Conservation (phyloP, 2,113 vertebrate species). For the Oryzias melastigma region DNA sequence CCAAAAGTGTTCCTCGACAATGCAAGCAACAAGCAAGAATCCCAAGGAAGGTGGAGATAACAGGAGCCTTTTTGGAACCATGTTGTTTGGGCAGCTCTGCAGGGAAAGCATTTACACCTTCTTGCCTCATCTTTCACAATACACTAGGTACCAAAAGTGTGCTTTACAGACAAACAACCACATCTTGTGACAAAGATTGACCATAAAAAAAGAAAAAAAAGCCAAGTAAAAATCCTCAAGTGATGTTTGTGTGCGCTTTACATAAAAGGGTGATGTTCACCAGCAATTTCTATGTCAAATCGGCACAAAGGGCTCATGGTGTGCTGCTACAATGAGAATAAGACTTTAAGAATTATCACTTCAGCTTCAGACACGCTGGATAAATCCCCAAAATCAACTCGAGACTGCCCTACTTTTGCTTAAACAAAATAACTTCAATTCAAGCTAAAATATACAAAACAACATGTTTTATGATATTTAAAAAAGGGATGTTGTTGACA, state of each 20-base stretch:
- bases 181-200: slow-evolving; percentile 37
- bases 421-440: slow-evolving; percentile 9
- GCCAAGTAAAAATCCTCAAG: slow-evolving; percentile 30
- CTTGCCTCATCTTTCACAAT: slow-evolving; percentile 71
- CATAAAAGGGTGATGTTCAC: slow-evolving; percentile 36
- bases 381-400: slow-evolving; percentile 6
- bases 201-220: slow-evolving; percentile 25
- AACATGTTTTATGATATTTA: slow-evolving; percentile 4
- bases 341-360: slow-evolving; percentile 42
- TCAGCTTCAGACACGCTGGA: slow-evolving; percentile 12
- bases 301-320: slow-evolving; percentile 58
- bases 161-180: slow-evolving; percentile 67
- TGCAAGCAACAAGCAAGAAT: slow-evolving; percentile 64
- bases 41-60: slow-evolving; percentile 56
- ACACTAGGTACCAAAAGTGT: slow-evolving; percentile 52
- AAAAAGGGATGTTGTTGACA: slow-evolving; percentile 2
- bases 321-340: slow-evolving; percentile 23
- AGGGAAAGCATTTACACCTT: slow-evolving; percentile 69
- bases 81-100: slow-evolving; percentile 65
- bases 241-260: neutral
- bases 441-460: neutral
- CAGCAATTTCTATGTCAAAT: slow-evolving; percentile 60
- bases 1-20: slow-evolving; percentile 61
- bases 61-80: slow-evolving; percentile 53
- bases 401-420: slow-evolving; percentile 24